Evolutionary conservation across 2,797 vertebrate species (phyloP).

Genomic region (Nannoperca obscura): DNA sequence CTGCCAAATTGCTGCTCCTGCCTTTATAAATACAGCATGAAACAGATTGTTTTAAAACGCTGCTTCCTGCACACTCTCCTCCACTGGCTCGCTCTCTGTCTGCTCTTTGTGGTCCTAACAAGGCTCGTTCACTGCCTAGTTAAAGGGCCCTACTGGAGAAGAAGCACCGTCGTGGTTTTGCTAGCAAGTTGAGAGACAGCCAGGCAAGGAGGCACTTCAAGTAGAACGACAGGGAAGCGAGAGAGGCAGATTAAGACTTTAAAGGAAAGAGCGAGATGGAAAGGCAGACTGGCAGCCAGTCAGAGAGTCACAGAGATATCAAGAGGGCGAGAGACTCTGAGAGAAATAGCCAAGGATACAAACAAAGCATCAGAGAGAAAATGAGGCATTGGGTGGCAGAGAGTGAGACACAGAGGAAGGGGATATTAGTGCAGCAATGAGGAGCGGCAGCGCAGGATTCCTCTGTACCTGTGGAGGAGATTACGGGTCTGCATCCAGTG

Average conservation of each 20-base stretch:
- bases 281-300: constrained; percentile 48
- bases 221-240: constrained; percentile 16
- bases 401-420: constrained; percentile 33
- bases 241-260: constrained; percentile 29
- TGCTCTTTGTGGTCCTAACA: constrained; percentile 34
- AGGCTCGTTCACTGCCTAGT: constrained; percentile 32
- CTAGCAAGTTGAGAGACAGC: constrained; percentile 32
- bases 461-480: constrained; percentile 79
- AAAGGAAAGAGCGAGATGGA: constrained; percentile 1
- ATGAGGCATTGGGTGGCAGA: constrained; percentile 45
- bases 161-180: constrained; percentile 13
- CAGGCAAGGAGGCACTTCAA: constrained; percentile 22
- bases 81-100: neutral
- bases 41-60: constrained; percentile 36
- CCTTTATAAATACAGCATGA: constrained; percentile 28
- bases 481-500: constrained; percentile 77
- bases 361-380: constrained; percentile 61
- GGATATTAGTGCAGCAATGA: constrained; percentile 35
- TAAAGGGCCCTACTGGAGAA: constrained; percentile 31
- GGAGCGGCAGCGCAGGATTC: constrained; percentile 54
- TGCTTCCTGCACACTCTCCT: neutral
- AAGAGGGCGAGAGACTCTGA: constrained; percentile 30
- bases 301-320: constrained; percentile 30
- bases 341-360: constrained; percentile 52
- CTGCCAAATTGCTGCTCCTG: constrained; percentile 23